Evolutionary conservation across 2,113 vertebrate species (phyloP).

Genomic region (Ardeotis arabs): DNA sequence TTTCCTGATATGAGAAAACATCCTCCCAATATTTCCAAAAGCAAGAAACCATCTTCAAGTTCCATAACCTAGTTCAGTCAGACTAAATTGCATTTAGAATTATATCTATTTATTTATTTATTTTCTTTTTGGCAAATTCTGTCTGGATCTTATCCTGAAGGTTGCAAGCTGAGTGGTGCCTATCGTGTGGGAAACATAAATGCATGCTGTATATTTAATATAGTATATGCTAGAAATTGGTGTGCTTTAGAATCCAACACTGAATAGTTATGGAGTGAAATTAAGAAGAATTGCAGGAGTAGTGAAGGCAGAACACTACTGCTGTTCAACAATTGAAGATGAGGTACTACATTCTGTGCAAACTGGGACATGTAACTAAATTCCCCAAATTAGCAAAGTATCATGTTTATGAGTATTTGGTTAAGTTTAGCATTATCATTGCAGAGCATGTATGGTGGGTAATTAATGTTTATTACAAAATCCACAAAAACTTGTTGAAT

Average conservation of each 20-base stretch:
- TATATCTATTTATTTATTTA: not conserved
- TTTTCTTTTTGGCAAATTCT: not conserved
- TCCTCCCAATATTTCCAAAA: not conserved
- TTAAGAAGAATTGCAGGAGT: not conserved
- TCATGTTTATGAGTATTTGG: not conserved
- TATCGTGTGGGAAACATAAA: not conserved
- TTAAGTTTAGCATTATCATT: not conserved
- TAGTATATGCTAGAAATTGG: not conserved
- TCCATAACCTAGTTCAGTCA: not conserved
- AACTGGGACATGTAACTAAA: not conserved
- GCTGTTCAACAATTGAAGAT: not conserved
- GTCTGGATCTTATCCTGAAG: not conserved
- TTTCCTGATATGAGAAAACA: not conserved
- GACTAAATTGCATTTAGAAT: not conserved
- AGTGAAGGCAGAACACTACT: not conserved
- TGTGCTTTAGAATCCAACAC: not conserved
- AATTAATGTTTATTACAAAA: not conserved
- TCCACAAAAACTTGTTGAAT: not conserved
- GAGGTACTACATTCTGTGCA: not conserved
- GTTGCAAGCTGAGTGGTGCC: not conserved
- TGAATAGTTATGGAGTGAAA: not conserved
- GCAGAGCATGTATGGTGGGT: not conserved
- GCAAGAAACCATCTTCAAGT: not conserved
- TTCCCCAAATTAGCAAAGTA: not conserved
- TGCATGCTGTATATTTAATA: not conserved